These are phyloP conservation scores for Burhinus bistriatus DNA, from an alignment of 2,113 vertebrate genomes.

Conservation along the genomic window DNA sequence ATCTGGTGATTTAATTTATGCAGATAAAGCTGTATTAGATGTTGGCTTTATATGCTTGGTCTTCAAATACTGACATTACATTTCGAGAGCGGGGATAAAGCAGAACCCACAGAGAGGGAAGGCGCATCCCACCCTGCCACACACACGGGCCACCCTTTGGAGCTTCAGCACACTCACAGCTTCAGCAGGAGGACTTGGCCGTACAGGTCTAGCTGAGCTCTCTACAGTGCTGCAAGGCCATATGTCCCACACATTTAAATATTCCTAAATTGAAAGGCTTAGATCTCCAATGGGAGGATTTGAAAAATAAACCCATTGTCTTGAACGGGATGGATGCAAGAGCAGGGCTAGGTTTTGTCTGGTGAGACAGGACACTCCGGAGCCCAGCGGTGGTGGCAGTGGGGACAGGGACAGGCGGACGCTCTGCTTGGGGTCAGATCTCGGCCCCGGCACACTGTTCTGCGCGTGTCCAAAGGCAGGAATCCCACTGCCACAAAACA, in stretches of 20 bases:
- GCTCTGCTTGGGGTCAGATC: neutral
- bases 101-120: neutral
- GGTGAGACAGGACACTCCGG: neutral
- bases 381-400: neutral
- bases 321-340: rapidly evolving
- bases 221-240: neutral
- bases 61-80: neutral
- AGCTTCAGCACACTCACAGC: rapidly evolving
- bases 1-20: neutral
- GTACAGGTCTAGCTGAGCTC: neutral
- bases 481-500: neutral
- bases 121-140: neutral
- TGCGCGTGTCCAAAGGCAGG: neutral
- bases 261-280: neutral
- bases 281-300: neutral
- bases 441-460: neutral
- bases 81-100: neutral
- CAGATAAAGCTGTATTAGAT: neutral
- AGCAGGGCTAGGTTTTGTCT: neutral
- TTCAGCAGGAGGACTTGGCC: neutral
- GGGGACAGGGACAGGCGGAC: neutral
- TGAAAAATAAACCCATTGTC: neutral
- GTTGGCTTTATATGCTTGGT: neutral
- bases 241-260: neutral
- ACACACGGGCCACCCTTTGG: neutral